Conservation (phyloP, 2,888 invertebrate species). For the Temnothorax rugatulus region DNA sequence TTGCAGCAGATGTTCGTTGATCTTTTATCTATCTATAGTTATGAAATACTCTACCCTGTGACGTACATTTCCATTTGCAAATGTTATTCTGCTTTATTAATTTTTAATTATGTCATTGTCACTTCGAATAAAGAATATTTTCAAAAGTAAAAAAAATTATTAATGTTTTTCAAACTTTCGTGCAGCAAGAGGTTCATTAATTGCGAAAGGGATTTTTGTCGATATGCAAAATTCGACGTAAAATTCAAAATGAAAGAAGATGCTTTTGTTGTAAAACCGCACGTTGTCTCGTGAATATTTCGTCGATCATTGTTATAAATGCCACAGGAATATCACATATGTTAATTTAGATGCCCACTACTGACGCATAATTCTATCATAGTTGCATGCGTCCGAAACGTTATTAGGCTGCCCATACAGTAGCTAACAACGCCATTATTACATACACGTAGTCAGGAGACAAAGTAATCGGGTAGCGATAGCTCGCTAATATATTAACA, state of each 20-base stretch:
- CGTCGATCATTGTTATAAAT: not conserved
- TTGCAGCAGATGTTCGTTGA: not conserved
- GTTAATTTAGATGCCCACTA: constrained; percentile 29
- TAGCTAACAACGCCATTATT: constrained; percentile 45
- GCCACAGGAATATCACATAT: not conserved
- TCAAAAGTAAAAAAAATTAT: not conserved
- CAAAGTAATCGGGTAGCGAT: constrained; percentile 41
- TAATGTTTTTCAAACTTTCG: not conserved
- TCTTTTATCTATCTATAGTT: not conserved
- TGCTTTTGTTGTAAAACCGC: not conserved
- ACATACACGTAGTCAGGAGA: constrained; percentile 30
- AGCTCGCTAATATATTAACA: constrained; percentile 44
- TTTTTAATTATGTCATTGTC: not conserved
- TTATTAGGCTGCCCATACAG: constrained; percentile 46
- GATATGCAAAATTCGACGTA: not conserved
- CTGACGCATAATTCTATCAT: constrained; percentile 14
- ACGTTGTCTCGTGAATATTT: not conserved
- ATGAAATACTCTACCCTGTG: not conserved
- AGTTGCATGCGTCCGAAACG: constrained; percentile 39
- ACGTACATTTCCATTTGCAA: not conserved
- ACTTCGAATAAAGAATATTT: not conserved
- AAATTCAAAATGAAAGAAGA: not conserved
- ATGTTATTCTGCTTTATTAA: constrained; percentile 1
- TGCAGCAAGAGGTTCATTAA: not conserved
- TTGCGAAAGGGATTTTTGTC: not conserved